Evolutionary conservation across 2,113 vertebrate species (phyloP), one percentile per base, ranked within the genome.

Genomic region (Proteles cristata): DNA sequence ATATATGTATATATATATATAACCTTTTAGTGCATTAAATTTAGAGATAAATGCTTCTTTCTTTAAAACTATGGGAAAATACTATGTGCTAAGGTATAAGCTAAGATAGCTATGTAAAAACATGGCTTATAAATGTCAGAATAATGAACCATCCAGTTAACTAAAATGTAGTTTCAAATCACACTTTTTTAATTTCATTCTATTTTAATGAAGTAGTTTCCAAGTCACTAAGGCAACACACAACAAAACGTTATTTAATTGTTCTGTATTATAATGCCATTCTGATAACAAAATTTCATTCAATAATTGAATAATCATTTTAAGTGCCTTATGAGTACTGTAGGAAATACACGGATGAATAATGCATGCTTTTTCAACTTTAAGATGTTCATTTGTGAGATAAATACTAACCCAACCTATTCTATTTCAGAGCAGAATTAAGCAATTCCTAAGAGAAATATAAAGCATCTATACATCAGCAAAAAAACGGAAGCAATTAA

Each of bases 211-310:
- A 96, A 93, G 23, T 35, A 87, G 50, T 69, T 92, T 39, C 23
- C 50, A 86, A 48, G 77, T 87, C 48, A 94, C 83, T 93, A 90
- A 77, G 80, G 21, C 21, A 93, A 65, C 66, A 89, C 8, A 84
- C 19, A 93, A 61, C 33, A 88, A 88, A 66, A 80, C 39, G 91
- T 61, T 69, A 39, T 73, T 87, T 92, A 92, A 92, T 94, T 96
- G 50, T 2, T 94, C 12, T 77, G 58, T 97, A 58, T 87, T 94
- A 83, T 68, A 90, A 68, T 85, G 28, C 3, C 65, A 89, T 80
- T 84, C 50, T 50, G 61, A 96, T 77, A 71, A 94, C 55, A 86
- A 90, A 96, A 45, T 48, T 55, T 39, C 33, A 80, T 74, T 93
- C 68, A 96, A 66, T 77, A 90, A 66, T 45, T 50, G 28, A 96